phyloP scores from a whole-genome alignment of 2,797 vertebrate species.

The Champsocephalus esox region DNA sequence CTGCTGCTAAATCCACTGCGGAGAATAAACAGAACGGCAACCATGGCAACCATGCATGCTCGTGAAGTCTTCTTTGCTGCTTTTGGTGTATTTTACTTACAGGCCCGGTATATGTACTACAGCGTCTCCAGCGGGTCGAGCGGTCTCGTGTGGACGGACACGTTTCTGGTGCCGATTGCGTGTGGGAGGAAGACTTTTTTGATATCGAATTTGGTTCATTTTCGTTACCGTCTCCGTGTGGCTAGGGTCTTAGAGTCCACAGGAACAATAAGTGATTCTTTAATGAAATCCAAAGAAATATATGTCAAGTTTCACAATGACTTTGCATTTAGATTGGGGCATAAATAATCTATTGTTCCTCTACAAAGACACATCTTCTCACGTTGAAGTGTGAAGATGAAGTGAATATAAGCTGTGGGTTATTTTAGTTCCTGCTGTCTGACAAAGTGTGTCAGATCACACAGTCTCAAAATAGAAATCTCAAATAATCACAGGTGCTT shows the following conservation, averaged over 20 bases:
- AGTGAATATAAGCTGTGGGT: neutral
- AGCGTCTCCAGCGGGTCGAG: too few relatives aligned
- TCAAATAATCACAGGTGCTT: slow-evolving; percentile 31
- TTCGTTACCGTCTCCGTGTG: too few relatives aligned
- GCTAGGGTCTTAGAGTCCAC: neutral
- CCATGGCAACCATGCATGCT: too few relatives aligned
- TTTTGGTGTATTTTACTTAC: too few relatives aligned
- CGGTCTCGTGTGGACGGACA: too few relatives aligned
- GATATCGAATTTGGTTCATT: too few relatives aligned
- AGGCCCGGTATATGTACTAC: too few relatives aligned
- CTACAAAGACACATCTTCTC: slow-evolving; percentile 5
- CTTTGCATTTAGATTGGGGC: neutral
- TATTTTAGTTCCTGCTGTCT: neutral
- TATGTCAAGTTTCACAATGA: slow-evolving; percentile 1
- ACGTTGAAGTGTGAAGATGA: slow-evolving; percentile 14
- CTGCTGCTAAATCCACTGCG: too few relatives aligned
- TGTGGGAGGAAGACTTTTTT: too few relatives aligned
- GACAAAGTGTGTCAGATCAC: slow-evolving; percentile 50
- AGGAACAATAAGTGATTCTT: neutral
- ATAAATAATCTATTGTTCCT: neutral
- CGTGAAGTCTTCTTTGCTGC: too few relatives aligned
- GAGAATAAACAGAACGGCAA: too few relatives aligned
- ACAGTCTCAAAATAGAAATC: slow-evolving; percentile 48
- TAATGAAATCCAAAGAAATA: neutral
- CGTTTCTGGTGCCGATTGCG: too few relatives aligned